phyloP scores from a whole-genome alignment of 2,888 invertebrate genomes.

The Diogma glabrata region DNA sequence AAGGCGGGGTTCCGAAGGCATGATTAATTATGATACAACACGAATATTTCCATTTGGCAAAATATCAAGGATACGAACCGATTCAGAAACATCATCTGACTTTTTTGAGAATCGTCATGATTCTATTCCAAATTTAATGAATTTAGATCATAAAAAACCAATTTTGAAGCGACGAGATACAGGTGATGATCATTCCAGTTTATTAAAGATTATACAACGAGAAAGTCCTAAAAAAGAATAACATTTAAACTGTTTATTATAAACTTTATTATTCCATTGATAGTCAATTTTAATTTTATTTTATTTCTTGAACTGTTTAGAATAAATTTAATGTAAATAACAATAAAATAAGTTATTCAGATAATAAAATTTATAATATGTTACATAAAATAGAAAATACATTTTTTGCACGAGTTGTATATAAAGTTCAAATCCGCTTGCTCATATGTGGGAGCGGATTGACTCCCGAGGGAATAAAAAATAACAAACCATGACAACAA shows the following conservation, averaged over 20 bases:
- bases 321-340: too few relatives aligned
- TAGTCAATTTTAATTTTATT: too few relatives aligned
- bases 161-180: background rate
- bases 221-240: slow-evolving; percentile 1
- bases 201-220: background rate
- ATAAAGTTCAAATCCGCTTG: too few relatives aligned
- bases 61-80: background rate
- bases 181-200: background rate
- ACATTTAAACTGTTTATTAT: background rate
- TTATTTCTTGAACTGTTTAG: too few relatives aligned
- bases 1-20: slow-evolving; percentile 6
- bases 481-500: too few relatives aligned
- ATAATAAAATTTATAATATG: too few relatives aligned
- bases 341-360: too few relatives aligned
- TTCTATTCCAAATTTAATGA: background rate
- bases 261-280: too few relatives aligned
- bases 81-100: slow-evolving; percentile 2
- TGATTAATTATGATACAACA: slow-evolving; percentile 4
- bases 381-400: too few relatives aligned
- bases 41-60: slow-evolving; percentile 8
- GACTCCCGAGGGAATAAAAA: too few relatives aligned
- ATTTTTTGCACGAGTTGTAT: too few relatives aligned
- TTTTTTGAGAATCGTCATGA: slow-evolving; percentile 4
- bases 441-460: too few relatives aligned
- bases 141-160: background rate